These are phyloP conservation scores for Hermaeophaga mercurialis DNA, from an alignment of 2,888 invertebrate genomes.

Conservation along the genomic window DNA sequence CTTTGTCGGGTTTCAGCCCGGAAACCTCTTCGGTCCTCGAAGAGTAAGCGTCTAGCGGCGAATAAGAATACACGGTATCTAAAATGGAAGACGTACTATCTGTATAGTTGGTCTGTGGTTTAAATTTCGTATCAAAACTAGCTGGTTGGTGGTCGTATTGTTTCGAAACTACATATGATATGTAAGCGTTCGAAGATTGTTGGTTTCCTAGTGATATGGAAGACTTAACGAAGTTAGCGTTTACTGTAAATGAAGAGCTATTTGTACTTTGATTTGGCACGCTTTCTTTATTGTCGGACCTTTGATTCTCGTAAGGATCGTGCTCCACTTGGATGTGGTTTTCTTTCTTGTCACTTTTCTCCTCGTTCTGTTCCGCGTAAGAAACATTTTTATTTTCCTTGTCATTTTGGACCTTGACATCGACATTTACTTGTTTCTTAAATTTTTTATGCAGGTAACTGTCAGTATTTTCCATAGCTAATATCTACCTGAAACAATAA, in stretches of 20 bases:
- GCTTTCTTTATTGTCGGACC: constrained; percentile 46
- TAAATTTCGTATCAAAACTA: constrained; percentile 53
- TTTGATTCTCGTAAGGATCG: constrained; percentile 24
- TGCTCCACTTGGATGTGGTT: constrained; percentile 37
- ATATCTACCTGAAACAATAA: constrained; percentile 34
- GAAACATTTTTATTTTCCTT: constrained; percentile 45
- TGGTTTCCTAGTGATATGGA: constrained; percentile 55
- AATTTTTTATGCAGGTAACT: constrained; percentile 93
- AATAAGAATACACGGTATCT: constrained; percentile 43
- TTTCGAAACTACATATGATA: constrained; percentile 53
- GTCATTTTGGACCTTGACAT: constrained; percentile 48
- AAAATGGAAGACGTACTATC: constrained; percentile 53
- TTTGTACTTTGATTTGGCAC: constrained; percentile 57
- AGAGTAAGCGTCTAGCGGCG: too few relatives aligned
- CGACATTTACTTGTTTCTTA: constrained; percentile 79
- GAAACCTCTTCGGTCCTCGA: constrained; percentile 35
- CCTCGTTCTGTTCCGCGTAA: constrained; percentile 47
- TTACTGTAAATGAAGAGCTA: constrained; percentile 37
- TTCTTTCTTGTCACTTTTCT: constrained; percentile 43
- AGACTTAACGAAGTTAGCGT: constrained; percentile 50
- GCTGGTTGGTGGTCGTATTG: constrained; percentile 42
- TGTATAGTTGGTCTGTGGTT: constrained; percentile 44
- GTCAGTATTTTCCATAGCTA: constrained; percentile 55
- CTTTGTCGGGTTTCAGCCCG: too few relatives aligned
- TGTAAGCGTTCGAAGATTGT: constrained; percentile 51